Percentiles rank a stretch among this genome's conserved stretches.
phyloP scores from a whole-genome alignment of 2,888 invertebrate species.

The Pterostichus madidus region DNA sequence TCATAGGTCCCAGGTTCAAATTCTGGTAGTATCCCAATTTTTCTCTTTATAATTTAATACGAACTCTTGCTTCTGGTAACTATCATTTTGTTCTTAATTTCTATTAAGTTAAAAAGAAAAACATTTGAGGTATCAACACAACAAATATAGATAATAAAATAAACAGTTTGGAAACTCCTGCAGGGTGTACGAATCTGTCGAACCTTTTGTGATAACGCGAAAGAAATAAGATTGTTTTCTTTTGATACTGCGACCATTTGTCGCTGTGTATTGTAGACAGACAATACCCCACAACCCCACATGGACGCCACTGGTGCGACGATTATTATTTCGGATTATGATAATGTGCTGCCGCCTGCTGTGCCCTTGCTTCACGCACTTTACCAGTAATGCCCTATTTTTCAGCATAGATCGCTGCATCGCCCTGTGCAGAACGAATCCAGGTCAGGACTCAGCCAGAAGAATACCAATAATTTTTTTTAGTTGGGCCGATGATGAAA shows the following conservation, averaged over 20 bases:
- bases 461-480: too few species aligned
- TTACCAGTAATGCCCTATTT: conserved; percentile 59
- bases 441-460: too few species aligned
- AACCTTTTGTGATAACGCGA: not conserved
- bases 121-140: too few species aligned
- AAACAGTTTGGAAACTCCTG: too few species aligned
- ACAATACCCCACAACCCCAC: not conserved
- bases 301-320: conserved; percentile 40
- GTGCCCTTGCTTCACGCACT: conserved; percentile 46
- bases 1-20: too few species aligned
- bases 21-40: too few species aligned
- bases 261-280: not conserved
- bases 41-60: too few species aligned
- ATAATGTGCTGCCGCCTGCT: conserved; percentile 58
- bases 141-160: too few species aligned
- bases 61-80: too few species aligned
- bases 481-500: too few species aligned
- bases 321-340: conserved; percentile 66
- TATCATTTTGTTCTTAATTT: too few species aligned
- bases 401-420: conserved; percentile 54
- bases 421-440: not conserved
- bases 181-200: not conserved
- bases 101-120: too few species aligned
- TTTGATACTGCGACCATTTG: not conserved
- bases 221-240: conserved; percentile 8